phyloP scores from a whole-genome alignment of 2,113 vertebrate species.

The Pseudonaja textilis region DNA sequence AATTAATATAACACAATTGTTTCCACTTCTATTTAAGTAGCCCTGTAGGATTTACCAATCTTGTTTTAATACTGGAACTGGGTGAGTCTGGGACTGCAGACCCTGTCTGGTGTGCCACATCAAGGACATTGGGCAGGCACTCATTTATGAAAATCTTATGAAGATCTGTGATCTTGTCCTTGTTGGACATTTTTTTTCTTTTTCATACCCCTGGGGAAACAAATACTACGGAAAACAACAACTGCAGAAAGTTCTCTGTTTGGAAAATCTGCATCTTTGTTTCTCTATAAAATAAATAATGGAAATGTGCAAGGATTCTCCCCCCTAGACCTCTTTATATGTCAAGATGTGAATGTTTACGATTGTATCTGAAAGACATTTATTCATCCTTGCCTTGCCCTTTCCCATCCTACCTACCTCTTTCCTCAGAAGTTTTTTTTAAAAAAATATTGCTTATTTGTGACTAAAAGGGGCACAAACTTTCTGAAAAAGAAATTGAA shows the following conservation, averaged over 20 bases:
- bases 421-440: background rate
- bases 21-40: background rate
- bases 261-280: slow-evolving; percentile 66
- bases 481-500: background rate
- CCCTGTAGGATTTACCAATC: background rate
- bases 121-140: background rate
- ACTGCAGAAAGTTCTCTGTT: slow-evolving; percentile 33
- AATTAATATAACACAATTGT: slow-evolving; percentile 15
- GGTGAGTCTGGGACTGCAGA: slow-evolving; percentile 22
- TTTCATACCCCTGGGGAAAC: background rate
- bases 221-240: slow-evolving; percentile 37
- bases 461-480: slow-evolving; percentile 26
- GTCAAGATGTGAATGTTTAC: slow-evolving; percentile 43
- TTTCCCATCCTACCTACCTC: background rate
- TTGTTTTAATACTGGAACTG: background rate
- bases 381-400: background rate
- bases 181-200: background rate
- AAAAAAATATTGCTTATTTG: slow-evolving; percentile 39
- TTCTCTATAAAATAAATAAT: slow-evolving; percentile 68
- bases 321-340: slow-evolving; percentile 38
- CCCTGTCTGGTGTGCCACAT: background rate
- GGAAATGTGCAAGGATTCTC: slow-evolving; percentile 62
- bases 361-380: slow-evolving; percentile 56
- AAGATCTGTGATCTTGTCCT: slow-evolving; percentile 6
- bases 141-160: background rate